phyloP scores from a whole-genome alignment of 2,888 invertebrate species.

The Leptogaster cylindrica region DNA sequence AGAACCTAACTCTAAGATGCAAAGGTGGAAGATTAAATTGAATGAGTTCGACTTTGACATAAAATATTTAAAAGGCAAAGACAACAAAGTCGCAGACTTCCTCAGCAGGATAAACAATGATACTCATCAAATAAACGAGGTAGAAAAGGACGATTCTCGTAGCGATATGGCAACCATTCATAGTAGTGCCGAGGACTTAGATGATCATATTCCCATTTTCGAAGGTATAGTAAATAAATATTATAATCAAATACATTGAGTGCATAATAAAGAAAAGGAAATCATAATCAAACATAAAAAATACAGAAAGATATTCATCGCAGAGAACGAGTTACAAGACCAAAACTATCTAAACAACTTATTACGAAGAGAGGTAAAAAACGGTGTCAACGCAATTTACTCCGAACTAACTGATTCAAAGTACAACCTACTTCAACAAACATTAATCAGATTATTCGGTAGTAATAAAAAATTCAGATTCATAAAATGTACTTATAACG shows the following conservation, averaged over 20 bases:
- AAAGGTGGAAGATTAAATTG: conserved; percentile 52
- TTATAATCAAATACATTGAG: not conserved
- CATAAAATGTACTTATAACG: not conserved
- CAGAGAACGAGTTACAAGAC: not conserved
- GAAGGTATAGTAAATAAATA: not conserved
- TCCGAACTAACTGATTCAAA: not conserved
- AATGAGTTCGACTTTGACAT: conserved; percentile 48
- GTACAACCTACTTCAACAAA: not conserved
- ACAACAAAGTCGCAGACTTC: conserved; percentile 12
- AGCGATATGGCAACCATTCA: conserved; percentile 3
- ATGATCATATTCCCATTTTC: conserved; percentile 6
- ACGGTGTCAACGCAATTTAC: not conserved
- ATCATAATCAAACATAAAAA: not conserved
- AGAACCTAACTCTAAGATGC: conserved; percentile 53
- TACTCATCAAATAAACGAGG: conserved; percentile 4
- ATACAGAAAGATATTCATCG: not conserved
- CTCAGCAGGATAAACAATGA: not conserved
- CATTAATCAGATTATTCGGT: not conserved
- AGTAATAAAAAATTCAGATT: not conserved
- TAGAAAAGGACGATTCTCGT: not conserved
- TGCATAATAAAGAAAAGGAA: not conserved
- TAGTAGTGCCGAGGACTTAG: not conserved
- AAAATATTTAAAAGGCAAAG: conserved; percentile 39
- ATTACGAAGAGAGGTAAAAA: not conserved
- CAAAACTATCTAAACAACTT: not conserved